A percentile compares a stretch with the other conserved stretches of the same genome.
Conservation (phyloP, 1,140 invertebrate genomes). For the Metaphire vulgaris region DNA sequence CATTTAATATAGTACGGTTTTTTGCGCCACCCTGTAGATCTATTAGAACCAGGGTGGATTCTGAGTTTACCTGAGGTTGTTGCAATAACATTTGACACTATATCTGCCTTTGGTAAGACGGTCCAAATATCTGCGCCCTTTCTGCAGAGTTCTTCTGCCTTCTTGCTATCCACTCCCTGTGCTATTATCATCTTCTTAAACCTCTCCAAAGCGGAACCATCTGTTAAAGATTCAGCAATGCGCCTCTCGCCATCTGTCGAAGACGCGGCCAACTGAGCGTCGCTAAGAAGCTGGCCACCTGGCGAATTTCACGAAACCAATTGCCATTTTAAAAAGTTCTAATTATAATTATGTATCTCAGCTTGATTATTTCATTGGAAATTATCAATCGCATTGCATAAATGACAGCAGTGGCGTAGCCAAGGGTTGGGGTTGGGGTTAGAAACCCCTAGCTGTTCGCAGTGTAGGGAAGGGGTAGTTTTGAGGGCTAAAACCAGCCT, state of each 20-base stretch:
- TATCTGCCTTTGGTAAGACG: neutral
- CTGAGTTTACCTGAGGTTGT: too few species aligned
- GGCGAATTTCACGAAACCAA: neutral
- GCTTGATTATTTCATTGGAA: too few species aligned
- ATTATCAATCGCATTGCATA: too few species aligned
- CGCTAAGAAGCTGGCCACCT: neutral
- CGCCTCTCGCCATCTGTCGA: neutral
- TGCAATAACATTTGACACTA: too few species aligned
- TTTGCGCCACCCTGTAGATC: too few species aligned
- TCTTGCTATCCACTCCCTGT: neutral
- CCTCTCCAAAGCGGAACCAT: conserved; percentile 3
- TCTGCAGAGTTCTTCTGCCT: neutral
- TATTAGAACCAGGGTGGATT: too few species aligned
- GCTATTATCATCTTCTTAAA: neutral
- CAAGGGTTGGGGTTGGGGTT: too few species aligned
- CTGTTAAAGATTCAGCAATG: neutral
- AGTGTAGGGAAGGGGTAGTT: too few species aligned
- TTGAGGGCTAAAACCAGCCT: too few species aligned
- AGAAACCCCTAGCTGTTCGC: too few species aligned
- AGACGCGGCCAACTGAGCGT: neutral
- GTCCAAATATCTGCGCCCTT: neutral
- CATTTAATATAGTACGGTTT: too few species aligned
- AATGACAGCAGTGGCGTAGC: too few species aligned
- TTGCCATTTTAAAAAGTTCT: neutral
- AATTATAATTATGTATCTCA: neutral